A percentile compares a stretch with the other conserved stretches of the same genome.
These are phyloP conservation scores for Liodrosophila aerea DNA, from an alignment of 2,888 invertebrate species.

Conservation along the genomic window DNA sequence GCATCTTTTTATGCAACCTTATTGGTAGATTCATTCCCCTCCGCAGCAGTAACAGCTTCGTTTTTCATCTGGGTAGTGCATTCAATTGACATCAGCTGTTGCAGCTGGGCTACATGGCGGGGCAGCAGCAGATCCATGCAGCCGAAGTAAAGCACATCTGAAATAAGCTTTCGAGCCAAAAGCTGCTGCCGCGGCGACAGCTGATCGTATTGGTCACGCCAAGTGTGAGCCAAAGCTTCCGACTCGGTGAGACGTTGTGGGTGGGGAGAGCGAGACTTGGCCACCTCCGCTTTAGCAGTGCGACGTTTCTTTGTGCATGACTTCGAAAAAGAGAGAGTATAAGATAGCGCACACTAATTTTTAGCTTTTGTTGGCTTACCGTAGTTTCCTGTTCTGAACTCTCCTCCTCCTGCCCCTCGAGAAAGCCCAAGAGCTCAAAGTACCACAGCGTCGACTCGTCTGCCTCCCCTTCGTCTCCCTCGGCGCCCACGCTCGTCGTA, in stretches of 20 bases:
- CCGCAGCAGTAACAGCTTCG: too few species aligned
- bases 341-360: too few species aligned
- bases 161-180: slow-evolving; percentile 41
- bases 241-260: slow-evolving; percentile 12
- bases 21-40: too few species aligned
- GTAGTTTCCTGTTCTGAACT: slow-evolving; percentile 1
- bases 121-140: slow-evolving; percentile 45
- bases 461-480: not conserved
- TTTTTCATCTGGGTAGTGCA: too few species aligned
- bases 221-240: slow-evolving; percentile 36
- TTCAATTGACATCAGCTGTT: slow-evolving; percentile 25
- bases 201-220: slow-evolving; percentile 41
- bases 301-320: slow-evolving; percentile 19
- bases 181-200: slow-evolving; percentile 29
- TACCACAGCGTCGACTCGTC: slow-evolving; percentile 50
- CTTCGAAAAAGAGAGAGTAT: not conserved
- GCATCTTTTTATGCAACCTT: too few species aligned
- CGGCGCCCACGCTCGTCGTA: not conserved
- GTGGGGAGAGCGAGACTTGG: not conserved
- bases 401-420: slow-evolving; percentile 44
- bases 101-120: slow-evolving; percentile 37
- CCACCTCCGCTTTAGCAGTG: not conserved
- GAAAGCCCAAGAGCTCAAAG: slow-evolving; percentile 40
- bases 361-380: slow-evolving; percentile 7
- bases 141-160: slow-evolving; percentile 47